Base-by-base conservation (phyloP, 2,797 vertebrate species). In the Schizopygopsis pylzovi region DNA sequence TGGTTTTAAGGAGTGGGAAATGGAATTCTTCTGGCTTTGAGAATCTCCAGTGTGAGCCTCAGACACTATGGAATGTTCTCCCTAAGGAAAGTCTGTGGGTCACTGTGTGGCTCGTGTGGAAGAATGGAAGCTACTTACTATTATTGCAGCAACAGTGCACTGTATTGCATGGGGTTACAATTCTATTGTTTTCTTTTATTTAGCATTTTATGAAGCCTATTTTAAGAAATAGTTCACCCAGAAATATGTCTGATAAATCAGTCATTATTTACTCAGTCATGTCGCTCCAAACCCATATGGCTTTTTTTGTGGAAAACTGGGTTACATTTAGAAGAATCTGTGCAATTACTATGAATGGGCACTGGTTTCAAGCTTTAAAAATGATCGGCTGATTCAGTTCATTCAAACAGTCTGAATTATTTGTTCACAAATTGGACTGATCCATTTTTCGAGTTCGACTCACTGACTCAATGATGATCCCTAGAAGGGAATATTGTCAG, bases 11-110 rank as follows among this genome's bases (percentile, higher is more conserved):
- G 82, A 89, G 71, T 68, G 81, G 84, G 84, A 81, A 92, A 85
- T 87, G 67, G 88, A 89, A 91, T 87, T 87, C 90, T 89, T 86
- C 86, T 88, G 91, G 86, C 87, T 73, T 84, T 90, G 79, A 90
- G 85, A 86, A 80, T 86, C 72, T 86, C 56, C 79, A 72, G 87
- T 33, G 41, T 85, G 78, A 81, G 71, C 73, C 63, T 77, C 63
- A 89, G 70, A 81, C 81, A 63, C 76, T 83, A 63, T 83, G 67
- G 52, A 86, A 79, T 76, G 67, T 33, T 63, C 65, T 68, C 84
- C 85, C 82, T 43, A 65, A 83, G 87, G 63, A 67, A 59, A 28
- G 59, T 63, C 79, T 80, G 37, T 79, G 67, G 76, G 83, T 68
- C 82, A 67, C 47, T 71, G 65, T 79, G 83, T 85, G 76, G 65